These are phyloP conservation scores for Melanocharis versteri DNA, from an alignment of 2,113 vertebrate genomes.

Conservation along the genomic window DNA sequence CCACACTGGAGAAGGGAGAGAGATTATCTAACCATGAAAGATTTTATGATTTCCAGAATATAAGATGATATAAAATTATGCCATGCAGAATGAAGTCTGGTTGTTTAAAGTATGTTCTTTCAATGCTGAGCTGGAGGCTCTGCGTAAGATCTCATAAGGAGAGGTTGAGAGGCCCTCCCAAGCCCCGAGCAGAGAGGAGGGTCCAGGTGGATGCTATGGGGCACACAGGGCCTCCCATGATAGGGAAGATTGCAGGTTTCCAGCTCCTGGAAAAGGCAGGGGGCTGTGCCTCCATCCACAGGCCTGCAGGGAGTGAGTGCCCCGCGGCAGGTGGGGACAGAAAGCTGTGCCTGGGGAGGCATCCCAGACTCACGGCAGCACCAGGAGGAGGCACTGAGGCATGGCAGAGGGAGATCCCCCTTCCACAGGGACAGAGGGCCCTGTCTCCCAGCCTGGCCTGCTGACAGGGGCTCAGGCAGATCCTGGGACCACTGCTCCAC, in stretches of 20 bases:
- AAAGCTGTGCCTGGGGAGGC: rapidly evolving
- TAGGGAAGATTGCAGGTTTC: not conserved
- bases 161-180: not conserved
- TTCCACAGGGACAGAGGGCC: rapidly evolving
- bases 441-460: not conserved
- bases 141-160: not conserved
- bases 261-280: not conserved
- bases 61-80: not conserved
- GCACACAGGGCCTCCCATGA: rapidly evolving
- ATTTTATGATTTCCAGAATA: not conserved
- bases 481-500: no score
- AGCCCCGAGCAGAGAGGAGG: rapidly evolving
- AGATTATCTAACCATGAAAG: not conserved
- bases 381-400: not conserved
- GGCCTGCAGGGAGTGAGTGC: not conserved
- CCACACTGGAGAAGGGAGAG: not conserved
- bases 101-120: not conserved
- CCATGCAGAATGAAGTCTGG: not conserved
- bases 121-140: not conserved
- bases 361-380: not conserved
- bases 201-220: not conserved
- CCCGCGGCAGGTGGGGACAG: rapidly evolving
- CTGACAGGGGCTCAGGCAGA: not conserved
- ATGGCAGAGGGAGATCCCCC: rapidly evolving
- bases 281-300: not conserved